Conservation (phyloP, 2,888 invertebrate species). For the Apotomis betuletana region DNA sequence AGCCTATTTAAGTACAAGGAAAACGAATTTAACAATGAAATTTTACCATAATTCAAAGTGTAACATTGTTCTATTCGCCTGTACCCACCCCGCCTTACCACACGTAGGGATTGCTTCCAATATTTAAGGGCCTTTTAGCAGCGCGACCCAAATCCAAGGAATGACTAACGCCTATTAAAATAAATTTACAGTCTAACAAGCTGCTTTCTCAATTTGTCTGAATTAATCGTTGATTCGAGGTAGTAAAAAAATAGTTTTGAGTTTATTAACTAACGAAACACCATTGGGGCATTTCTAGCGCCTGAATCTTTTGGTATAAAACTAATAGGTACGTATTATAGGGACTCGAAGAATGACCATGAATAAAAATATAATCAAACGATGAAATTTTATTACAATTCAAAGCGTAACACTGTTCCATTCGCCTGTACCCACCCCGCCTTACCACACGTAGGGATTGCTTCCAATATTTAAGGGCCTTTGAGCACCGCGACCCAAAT, state of each 20-base stretch:
- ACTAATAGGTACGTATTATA: no score
- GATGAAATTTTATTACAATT: no score
- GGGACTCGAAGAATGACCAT: no score
- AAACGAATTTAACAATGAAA: background rate
- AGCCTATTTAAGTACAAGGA: no score
- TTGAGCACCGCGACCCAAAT: constrained; percentile 24
- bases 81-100: constrained; percentile 19
- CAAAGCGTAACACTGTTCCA: background rate
- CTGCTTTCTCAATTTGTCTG: background rate
- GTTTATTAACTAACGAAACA: no score
- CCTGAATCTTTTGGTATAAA: no score
- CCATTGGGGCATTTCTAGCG: no score
- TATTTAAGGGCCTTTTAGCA: constrained; percentile 36
- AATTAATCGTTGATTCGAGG: no score
- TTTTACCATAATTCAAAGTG: background rate
- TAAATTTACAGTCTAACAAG: constrained; percentile 31
- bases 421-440: constrained; percentile 11
- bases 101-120: constrained; percentile 33
- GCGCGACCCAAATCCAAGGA: constrained; percentile 23
- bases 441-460: constrained; percentile 27
- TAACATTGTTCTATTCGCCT: background rate
- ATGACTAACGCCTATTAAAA: constrained; percentile 29
- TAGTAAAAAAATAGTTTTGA: no score
- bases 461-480: constrained; percentile 38
- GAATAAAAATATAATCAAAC: no score